A percentile compares a stretch with the other conserved stretches of the same genome.
Evolutionary conservation across 2,888 invertebrate species (phyloP).

Genomic region (Nymphalis c-album): DNA sequence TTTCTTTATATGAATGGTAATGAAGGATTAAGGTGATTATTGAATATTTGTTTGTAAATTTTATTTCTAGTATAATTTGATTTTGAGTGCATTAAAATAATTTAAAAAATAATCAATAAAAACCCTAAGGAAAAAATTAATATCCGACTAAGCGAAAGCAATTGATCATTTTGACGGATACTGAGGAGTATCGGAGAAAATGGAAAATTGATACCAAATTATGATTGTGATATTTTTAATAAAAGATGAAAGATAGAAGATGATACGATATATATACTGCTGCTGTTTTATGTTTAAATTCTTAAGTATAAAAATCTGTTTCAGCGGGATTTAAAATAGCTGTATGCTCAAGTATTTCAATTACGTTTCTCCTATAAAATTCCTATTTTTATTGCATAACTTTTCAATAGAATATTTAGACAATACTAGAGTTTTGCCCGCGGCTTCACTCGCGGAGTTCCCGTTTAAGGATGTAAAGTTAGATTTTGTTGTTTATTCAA

Average conservation of each 20-base stretch:
- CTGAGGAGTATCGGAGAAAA: slow-evolving; percentile 28
- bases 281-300: background rate
- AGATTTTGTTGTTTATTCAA: no score
- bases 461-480: no score
- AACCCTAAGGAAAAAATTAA: slow-evolving; percentile 20
- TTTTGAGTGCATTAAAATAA: background rate
- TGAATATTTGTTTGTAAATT: slow-evolving; percentile 39
- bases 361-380: no score
- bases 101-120: slow-evolving; percentile 15
- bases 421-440: no score
- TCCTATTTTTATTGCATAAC: no score
- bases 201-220: slow-evolving; percentile 19
- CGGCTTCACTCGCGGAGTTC: no score
- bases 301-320: slow-evolving; percentile 5
- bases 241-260: slow-evolving; percentile 21
- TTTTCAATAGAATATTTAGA: no score
- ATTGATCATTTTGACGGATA: slow-evolving; percentile 37
- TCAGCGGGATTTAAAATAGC: slow-evolving; percentile 13
- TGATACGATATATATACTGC: background rate
- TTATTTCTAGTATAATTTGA: background rate
- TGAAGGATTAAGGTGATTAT: slow-evolving; percentile 65
- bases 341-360: background rate
- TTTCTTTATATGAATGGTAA: slow-evolving; percentile 65
- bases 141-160: slow-evolving; percentile 16
- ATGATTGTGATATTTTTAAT: slow-evolving; percentile 16